A percentile compares a stretch with the other conserved stretches of the same genome.
Evolutionary conservation across 2,888 invertebrate species (phyloP).

Genomic region (Orthosia cruda): DNA sequence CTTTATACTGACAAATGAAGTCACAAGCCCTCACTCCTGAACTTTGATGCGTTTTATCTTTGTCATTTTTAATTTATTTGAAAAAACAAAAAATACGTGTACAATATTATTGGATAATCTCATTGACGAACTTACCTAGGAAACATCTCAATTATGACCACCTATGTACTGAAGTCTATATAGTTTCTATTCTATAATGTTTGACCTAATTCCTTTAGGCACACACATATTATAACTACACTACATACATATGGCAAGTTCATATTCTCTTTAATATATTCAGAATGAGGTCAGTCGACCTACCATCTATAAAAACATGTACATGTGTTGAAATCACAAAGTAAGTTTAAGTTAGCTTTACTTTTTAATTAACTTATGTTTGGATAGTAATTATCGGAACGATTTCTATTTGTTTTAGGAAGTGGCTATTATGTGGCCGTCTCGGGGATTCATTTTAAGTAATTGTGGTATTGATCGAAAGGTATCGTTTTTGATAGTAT

Average conservation of each 20-base stretch:
- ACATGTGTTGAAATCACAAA: slow-evolving; percentile 45
- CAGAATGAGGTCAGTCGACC: slow-evolving; percentile 9
- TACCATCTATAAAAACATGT: slow-evolving; percentile 9
- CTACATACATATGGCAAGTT: slow-evolving; percentile 11
- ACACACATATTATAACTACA: background rate
- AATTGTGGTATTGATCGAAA: slow-evolving; percentile 39
- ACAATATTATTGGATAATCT: too few species aligned
- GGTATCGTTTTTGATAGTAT: slow-evolving; percentile 1
- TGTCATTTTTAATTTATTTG: background rate
- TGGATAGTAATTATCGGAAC: slow-evolving; percentile 43
- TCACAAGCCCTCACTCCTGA: too few species aligned
- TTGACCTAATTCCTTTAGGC: slow-evolving; percentile 2
- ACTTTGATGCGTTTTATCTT: too few species aligned
- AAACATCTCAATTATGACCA: too few species aligned
- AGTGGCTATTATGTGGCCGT: slow-evolving; percentile 30
- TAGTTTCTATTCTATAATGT: slow-evolving; percentile 3
- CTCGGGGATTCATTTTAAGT: slow-evolving; percentile 1
- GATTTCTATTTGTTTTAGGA: slow-evolving; percentile 46
- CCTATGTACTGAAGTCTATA: background rate
- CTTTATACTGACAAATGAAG: too few species aligned
- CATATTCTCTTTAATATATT: slow-evolving; percentile 13
- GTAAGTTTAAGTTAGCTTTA: slow-evolving; percentile 37
- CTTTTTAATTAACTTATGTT: slow-evolving; percentile 56
- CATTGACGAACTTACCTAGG: too few species aligned
- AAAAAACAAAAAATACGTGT: too few species aligned